Evolutionary conservation across 2,888 invertebrate genomes (phyloP).

Genomic region (Odontomyia ornata): DNA sequence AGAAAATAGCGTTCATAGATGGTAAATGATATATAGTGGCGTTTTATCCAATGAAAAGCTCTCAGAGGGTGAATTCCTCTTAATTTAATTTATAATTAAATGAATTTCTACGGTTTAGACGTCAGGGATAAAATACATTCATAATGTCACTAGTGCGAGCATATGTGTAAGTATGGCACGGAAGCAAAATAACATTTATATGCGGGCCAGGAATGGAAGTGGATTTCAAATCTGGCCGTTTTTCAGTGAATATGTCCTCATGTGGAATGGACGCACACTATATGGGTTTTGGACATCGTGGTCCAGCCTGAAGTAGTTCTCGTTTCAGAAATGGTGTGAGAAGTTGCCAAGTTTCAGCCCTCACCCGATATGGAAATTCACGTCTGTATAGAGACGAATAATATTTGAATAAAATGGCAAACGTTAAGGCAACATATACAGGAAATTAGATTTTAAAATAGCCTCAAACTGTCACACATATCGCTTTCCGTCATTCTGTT

Average conservation of each 20-base stretch:
- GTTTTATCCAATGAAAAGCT: neutral
- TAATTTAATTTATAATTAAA: slow-evolving; percentile 38
- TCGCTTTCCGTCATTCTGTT: neutral
- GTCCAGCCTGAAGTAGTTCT: too few species aligned
- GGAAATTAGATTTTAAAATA: slow-evolving; percentile 26
- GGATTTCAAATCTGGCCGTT: slow-evolving; percentile 26
- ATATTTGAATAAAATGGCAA: slow-evolving; percentile 20
- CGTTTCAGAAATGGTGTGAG: neutral
- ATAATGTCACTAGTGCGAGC: slow-evolving; percentile 14
- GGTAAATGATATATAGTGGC: slow-evolving; percentile 2
- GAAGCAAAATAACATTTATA: slow-evolving; percentile 35
- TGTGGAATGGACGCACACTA: neutral
- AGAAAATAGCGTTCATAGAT: slow-evolving; percentile 6
- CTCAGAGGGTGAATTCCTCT: neutral
- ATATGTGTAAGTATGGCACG: neutral
- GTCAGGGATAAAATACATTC: slow-evolving; percentile 28
- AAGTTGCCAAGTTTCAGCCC: too few species aligned
- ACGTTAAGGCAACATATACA: slow-evolving; percentile 12
- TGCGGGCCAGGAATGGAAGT: neutral
- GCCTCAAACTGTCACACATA: neutral
- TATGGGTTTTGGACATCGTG: neutral
- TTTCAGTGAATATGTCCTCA: slow-evolving; percentile 1
- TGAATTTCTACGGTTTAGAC: slow-evolving; percentile 23
- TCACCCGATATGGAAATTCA: neutral
- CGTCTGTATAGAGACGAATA: neutral